phyloP scores from a whole-genome alignment of 2,888 invertebrate genomes.

The Aleiodes leptofemur region DNA sequence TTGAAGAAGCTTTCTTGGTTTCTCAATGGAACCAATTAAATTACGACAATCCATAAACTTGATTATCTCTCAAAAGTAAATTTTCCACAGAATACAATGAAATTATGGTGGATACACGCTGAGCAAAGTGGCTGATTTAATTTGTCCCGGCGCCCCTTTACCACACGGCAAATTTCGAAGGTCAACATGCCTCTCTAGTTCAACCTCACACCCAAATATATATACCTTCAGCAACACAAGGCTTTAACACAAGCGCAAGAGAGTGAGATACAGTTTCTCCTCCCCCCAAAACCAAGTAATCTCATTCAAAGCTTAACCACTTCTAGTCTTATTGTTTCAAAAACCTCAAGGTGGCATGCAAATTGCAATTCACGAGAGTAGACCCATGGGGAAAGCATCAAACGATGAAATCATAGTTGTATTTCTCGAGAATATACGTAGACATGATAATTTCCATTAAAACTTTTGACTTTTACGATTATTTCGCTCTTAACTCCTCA shows the following conservation, averaged over 20 bases:
- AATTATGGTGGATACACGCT: too few relatives aligned
- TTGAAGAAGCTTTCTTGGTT: too few relatives aligned
- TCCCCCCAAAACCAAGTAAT: conserved; percentile 3
- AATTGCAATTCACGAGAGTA: conserved; percentile 17
- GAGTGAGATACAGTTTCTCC: conserved; percentile 8
- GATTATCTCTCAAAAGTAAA: too few relatives aligned
- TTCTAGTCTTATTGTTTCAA: conserved; percentile 20
- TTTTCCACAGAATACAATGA: too few relatives aligned
- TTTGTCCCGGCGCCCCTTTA: conserved; percentile 44
- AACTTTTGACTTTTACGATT: neutral
- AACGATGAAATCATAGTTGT: conserved; percentile 11
- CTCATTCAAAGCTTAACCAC: conserved; percentile 25
- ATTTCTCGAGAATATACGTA: neutral
- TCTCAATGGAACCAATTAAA: too few relatives aligned
- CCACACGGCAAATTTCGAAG: conserved; percentile 50
- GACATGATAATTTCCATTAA: conserved; percentile 5
- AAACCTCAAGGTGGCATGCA: conserved; percentile 20
- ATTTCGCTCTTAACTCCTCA: neutral
- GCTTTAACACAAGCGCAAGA: conserved; percentile 23
- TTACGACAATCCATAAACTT: too few relatives aligned
- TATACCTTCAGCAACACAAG: conserved; percentile 34
- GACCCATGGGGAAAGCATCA: conserved; percentile 2
- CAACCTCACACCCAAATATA: conserved; percentile 1
- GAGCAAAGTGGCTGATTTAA: conserved; percentile 44
- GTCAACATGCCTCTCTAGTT: conserved; percentile 47